These are phyloP conservation scores for Heterohyrax brucei DNA, from an alignment of 2,797 vertebrate species.

Conservation along the genomic window DNA sequence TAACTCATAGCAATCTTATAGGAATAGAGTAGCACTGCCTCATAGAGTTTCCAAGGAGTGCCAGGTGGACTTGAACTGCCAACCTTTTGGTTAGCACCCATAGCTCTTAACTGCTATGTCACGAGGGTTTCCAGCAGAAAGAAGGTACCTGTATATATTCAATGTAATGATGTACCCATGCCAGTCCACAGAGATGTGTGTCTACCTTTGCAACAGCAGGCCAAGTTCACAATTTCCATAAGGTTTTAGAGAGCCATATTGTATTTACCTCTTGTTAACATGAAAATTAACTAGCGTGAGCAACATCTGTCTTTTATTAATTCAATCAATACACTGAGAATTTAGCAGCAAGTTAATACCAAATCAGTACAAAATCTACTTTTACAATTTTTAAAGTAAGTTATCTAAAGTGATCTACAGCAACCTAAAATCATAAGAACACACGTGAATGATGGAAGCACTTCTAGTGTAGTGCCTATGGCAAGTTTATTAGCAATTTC, in stretches of 20 bases:
- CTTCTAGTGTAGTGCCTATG: slow-evolving; percentile 80
- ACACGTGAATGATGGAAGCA: slow-evolving; percentile 77
- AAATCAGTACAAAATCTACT: slow-evolving; percentile 83
- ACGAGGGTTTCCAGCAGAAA: neutral
- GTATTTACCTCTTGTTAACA: slow-evolving; percentile 76
- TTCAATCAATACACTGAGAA: slow-evolving; percentile 84
- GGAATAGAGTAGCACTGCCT: too few species aligned
- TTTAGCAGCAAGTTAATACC: slow-evolving; percentile 82
- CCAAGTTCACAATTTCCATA: neutral
- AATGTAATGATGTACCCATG: neutral
- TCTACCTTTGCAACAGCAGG: neutral
- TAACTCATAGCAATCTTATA: too few species aligned
- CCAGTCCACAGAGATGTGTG: neutral
- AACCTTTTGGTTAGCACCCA: too few species aligned
- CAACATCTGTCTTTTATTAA: slow-evolving; percentile 87
- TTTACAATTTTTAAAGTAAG: slow-evolving; percentile 84
- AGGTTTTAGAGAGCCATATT: neutral
- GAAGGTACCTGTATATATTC: neutral
- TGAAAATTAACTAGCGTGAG: slow-evolving; percentile 86
- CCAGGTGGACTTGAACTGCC: too few species aligned
- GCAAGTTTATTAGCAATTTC: slow-evolving; percentile 87
- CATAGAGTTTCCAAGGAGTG: too few species aligned
- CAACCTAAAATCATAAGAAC: slow-evolving; percentile 86
- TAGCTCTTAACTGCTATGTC: too few species aligned
- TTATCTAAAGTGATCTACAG: slow-evolving; percentile 85